Evolutionary conservation across 2,797 vertebrate genomes (phyloP), one percentile per base, ranked within the genome.

Genomic region (Dicrostonyx torquatus): DNA sequence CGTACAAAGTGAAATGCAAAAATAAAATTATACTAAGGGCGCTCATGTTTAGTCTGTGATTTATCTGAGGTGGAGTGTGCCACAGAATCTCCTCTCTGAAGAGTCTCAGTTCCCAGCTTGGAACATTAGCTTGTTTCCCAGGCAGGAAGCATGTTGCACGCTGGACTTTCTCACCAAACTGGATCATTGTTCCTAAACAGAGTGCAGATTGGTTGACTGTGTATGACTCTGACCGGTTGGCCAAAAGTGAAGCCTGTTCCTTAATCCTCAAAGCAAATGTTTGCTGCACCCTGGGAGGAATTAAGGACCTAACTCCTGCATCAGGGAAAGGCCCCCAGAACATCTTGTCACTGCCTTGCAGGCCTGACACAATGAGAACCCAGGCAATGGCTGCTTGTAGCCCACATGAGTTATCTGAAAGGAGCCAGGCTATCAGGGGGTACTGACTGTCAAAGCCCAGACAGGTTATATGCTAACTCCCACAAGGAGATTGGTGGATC

Each of bases 71-170:
- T 45, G 60, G 85, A 76, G 77, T 64, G 37, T 1, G 17, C 92
- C 77, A 73, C 77, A 90, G 80, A 88, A 60, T 40, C 40, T 22
- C 58, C 14, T 29, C 78, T 84, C 50, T 34, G 29, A 18, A 68
- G 88, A 75, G 24, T 50, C 72, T 91, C 88, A 18, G 43, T 45
- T 84, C 62, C 93, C 86, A 64, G 73, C 93, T 89, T 13, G 14
- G 77, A 85, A 58, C 76, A 24, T 70, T 17, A 53, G 60, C 45
- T 70, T n/a, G 20, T 18, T 73, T 91, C 72, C 80, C 87, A 55
- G 84, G 79, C 95, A 95, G 93, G 89, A 94, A 94, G 48, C 90
- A 50, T 5, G 5, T 78, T 68, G 43, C 12, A 37, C 13, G 75
- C 93, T 17, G 0, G 43, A 29, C 70, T 50, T 91, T 73, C 90